Conservation (phyloP, 2,797 vertebrate species). For the Sternotherus odoratus region DNA sequence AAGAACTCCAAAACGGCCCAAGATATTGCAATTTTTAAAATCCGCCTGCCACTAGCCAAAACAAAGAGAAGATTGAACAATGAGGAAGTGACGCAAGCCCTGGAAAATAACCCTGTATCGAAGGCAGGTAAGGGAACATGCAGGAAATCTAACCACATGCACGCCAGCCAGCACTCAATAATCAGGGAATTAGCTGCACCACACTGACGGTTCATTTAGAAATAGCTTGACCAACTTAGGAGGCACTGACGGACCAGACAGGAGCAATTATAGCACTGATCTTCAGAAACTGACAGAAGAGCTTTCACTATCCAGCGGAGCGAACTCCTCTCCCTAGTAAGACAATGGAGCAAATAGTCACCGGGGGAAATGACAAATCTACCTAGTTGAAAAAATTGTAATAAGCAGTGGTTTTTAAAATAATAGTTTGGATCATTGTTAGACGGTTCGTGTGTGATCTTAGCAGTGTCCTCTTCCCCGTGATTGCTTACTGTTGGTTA, state of each 20-base stretch:
- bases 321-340: background rate
- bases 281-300: background rate
- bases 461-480: background rate
- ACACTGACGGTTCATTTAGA: slow-evolving; percentile 29
- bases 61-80: background rate
- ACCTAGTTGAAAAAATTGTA: fast-evolving
- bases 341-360: background rate
- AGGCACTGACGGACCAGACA: background rate
- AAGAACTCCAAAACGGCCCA: fast-evolving
- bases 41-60: background rate
- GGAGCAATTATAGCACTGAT: background rate
- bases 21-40: background rate
- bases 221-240: slow-evolving; percentile 13
- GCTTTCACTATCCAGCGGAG: too few relatives aligned
- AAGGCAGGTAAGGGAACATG: background rate
- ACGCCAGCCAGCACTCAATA: background rate
- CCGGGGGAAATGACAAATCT: background rate
- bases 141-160: background rate
- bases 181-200: slow-evolving; percentile 41
- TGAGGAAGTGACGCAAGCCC: background rate
- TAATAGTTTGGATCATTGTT: background rate
- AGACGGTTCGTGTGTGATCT: fast-evolving
- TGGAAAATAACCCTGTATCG: background rate
- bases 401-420: background rate
- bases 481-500: background rate